Conservation (phyloP, 2,888 invertebrate genomes). For the Galerucella nymphaeae region DNA sequence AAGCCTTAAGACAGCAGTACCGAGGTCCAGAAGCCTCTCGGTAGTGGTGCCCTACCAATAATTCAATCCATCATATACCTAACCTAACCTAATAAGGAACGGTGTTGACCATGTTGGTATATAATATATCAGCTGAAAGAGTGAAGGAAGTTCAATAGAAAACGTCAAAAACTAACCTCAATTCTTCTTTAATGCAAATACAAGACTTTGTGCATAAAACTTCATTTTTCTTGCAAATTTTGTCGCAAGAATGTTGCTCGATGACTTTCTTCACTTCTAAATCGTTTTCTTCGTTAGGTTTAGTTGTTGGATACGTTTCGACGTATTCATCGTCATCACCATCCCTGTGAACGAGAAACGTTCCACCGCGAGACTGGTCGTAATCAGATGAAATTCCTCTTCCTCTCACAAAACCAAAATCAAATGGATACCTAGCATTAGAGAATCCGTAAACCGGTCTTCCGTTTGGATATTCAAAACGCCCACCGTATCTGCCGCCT, state of each 20-base stretch:
- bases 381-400: conserved; percentile 49
- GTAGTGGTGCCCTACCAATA: too few species aligned
- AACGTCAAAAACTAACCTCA: conserved; percentile 52
- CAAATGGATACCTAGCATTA: conserved; percentile 51
- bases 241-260: conserved; percentile 59
- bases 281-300: conserved; percentile 48
- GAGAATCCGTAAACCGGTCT: conserved; percentile 50
- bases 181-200: conserved; percentile 70
- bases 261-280: conserved; percentile 36
- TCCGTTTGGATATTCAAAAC: conserved; percentile 58
- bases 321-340: conserved; percentile 40
- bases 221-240: conserved; percentile 65
- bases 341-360: conserved; percentile 39
- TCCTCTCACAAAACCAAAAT: conserved; percentile 54
- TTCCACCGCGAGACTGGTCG: conserved; percentile 29
- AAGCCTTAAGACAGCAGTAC: too few species aligned
- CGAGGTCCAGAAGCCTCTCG: too few species aligned
- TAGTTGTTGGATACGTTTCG: conserved; percentile 40
- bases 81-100: too few species aligned
- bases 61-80: too few species aligned
- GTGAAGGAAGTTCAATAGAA: too few species aligned
- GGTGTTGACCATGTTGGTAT: too few species aligned
- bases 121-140: too few species aligned
- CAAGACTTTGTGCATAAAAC: conserved; percentile 73
- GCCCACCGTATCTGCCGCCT: conserved; percentile 59